Evolutionary conservation across 2,797 vertebrate genomes (phyloP).

Genomic region (Gallinago nigripennis): DNA sequence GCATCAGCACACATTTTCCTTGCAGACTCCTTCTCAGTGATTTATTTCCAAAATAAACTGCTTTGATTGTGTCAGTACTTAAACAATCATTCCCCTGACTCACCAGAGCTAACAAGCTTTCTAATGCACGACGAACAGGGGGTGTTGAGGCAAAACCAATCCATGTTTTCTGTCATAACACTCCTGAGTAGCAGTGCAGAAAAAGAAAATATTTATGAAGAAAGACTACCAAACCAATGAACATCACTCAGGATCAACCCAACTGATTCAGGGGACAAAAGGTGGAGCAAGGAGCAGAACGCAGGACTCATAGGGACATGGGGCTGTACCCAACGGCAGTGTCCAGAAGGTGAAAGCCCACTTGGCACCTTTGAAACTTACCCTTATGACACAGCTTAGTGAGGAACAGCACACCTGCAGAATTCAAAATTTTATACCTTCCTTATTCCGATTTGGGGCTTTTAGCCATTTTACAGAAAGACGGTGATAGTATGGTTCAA

Average conservation of each 20-base stretch:
- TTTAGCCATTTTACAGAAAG: not conserved
- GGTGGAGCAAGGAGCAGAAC: not conserved
- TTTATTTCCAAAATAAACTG: slow-evolving; percentile 24
- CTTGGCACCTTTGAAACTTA: not conserved
- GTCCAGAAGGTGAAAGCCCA: not conserved
- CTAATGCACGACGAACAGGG: not conserved
- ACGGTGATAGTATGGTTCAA: not conserved
- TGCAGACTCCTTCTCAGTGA: not conserved
- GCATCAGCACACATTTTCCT: not conserved
- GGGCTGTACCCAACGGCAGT: not conserved
- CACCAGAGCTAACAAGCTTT: not conserved
- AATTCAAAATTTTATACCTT: not conserved
- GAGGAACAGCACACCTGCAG: not conserved
- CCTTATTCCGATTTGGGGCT: not conserved
- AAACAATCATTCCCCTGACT: not conserved
- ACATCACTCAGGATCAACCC: not conserved
- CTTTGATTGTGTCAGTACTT: not conserved
- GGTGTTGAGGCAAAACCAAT: not conserved
- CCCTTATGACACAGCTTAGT: not conserved
- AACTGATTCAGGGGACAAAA: not conserved
- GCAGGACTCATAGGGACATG: accelerated
- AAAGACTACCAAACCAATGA: not conserved
- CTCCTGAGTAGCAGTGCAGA: not conserved
- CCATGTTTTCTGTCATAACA: not conserved
- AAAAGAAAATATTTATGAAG: not conserved